Percentiles rank a stretch among this genome's conserved stretches.
These are phyloP conservation scores for Siniperca undulata DNA, from an alignment of 2,797 vertebrate genomes.

Conservation along the genomic window DNA sequence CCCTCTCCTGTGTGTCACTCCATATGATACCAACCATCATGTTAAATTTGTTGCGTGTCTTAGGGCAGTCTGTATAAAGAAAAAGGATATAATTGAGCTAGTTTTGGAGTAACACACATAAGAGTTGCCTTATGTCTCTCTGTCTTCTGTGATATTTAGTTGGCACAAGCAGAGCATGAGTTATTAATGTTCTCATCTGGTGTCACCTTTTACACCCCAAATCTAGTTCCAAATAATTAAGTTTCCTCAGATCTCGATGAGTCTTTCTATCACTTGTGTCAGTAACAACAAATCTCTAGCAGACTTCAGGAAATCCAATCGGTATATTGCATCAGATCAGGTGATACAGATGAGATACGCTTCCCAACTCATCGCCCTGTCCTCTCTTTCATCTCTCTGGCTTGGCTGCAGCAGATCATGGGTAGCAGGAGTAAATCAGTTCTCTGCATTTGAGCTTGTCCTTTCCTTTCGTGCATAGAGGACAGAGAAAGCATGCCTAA, in stretches of 20 bases:
- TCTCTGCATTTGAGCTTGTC: slow-evolving; percentile 57
- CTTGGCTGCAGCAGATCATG: slow-evolving; percentile 63
- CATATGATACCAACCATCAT: slow-evolving; percentile 32
- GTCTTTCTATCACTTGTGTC: neutral
- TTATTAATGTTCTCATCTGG: slow-evolving; percentile 66
- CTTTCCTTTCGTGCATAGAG: slow-evolving; percentile 70
- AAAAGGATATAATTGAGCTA: neutral
- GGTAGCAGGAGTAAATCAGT: slow-evolving; percentile 43
- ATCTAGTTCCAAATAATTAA: neutral
- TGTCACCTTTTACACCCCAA: slow-evolving; percentile 29
- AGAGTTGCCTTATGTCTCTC: slow-evolving; percentile 37
- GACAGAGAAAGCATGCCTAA: slow-evolving; percentile 68
- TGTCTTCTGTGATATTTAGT: slow-evolving; percentile 44
- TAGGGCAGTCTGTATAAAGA: neutral
- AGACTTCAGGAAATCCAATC: neutral
- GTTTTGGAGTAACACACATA: slow-evolving; percentile 73
- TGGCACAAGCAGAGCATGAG: slow-evolving; percentile 60
- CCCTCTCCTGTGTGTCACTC: slow-evolving; percentile 78
- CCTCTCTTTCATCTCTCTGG: slow-evolving; percentile 43
- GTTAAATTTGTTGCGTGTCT: neutral
- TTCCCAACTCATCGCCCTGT: slow-evolving; percentile 62
- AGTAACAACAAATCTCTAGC: neutral
- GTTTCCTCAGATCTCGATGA: neutral
- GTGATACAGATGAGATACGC: slow-evolving; percentile 64
- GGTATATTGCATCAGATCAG: slow-evolving; percentile 8